phyloP scores from a whole-genome alignment of 2,888 invertebrate genomes.

The Heteropelma amictum region DNA sequence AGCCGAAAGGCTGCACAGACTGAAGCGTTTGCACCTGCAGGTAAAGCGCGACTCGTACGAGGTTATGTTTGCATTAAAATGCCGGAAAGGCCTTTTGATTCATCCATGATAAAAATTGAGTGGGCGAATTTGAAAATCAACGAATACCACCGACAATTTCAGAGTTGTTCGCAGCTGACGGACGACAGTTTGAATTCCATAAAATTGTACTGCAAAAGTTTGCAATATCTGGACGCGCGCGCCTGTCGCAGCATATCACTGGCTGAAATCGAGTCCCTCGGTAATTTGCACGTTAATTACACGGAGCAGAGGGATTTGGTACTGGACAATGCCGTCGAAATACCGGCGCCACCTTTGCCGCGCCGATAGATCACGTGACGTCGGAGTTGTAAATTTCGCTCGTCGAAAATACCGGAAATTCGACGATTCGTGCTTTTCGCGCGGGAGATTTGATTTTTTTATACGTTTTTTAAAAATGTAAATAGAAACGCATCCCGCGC shows the following conservation, averaged over 20 bases:
- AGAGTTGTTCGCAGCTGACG: conserved; percentile 83
- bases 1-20: conserved; percentile 78
- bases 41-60: conserved; percentile 71
- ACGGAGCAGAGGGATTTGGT: conserved; percentile 56
- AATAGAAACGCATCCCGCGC: conserved; percentile 31
- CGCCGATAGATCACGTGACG: conserved; percentile 53
- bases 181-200: conserved; percentile 80
- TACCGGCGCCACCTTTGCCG: conserved; percentile 60
- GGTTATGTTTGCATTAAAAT: not conserved
- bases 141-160: too few species aligned
- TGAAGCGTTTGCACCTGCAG: conserved; percentile 81
- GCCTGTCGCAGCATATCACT: conserved; percentile 79
- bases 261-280: conserved; percentile 68
- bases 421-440: too few species aligned
- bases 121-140: conserved; percentile 58
- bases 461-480: conserved; percentile 37
- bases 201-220: conserved; percentile 78
- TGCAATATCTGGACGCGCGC: conserved; percentile 82
- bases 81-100: too few species aligned
- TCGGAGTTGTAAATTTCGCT: not conserved
- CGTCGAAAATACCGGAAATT: not conserved
- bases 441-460: conserved; percentile 27
- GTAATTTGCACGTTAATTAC: conserved; percentile 62
- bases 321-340: conserved; percentile 20
- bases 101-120: not conserved